Base-by-base conservation (phyloP, 2,797 vertebrate species). In the Chaetodon trifasciatus region DNA sequence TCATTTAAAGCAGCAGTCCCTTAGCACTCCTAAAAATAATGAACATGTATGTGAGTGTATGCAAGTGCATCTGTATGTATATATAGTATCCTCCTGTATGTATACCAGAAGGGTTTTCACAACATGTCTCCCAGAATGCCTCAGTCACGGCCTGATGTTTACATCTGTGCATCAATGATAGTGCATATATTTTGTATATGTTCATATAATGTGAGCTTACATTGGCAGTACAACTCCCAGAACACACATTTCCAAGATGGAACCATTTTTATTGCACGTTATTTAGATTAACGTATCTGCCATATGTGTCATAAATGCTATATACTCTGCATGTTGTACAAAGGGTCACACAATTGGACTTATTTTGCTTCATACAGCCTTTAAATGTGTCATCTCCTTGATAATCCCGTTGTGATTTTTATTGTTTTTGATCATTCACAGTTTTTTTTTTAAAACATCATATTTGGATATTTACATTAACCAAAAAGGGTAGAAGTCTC, bases 21-120 rank as follows among this genome's bases (percentile, higher is more conserved):
- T 78, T 67, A 88, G 78, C 89, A 74, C 90, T 86, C 82, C 74
- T 94, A 88, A 93, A 92, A 84, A 58, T 72, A 89, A 85, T 81
- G 68, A 78, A 70, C 60, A 42, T 74, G 72, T 85, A 76, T 77
- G 68, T 76, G 53, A 76, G 52, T 56, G 37, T 61, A 72, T 78
- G 67, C 44, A 40, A 73, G 67, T 81, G 56, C 86, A 83, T 89
- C 46, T 87, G 69, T 83, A 81, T 83, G 70, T 86, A 82, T 88
- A 76, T 85, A 23, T 9, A 47, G 13, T 17, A 60, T 78, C 74
- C 55, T 72, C 42, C 75, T 84, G 58, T 84, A 81, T 49, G 23
- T 81, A 23, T 69, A 82, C 32, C 86, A 88, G 77, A 82, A 81
- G 68, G 89, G 68, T 56, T 79, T 73, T 88, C 79, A 88, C 62